Evolutionary conservation across 2,113 vertebrate genomes (phyloP), one percentile per base, ranked within the genome.

Genomic region (Calyptommatus sinebrachiatus): DNA sequence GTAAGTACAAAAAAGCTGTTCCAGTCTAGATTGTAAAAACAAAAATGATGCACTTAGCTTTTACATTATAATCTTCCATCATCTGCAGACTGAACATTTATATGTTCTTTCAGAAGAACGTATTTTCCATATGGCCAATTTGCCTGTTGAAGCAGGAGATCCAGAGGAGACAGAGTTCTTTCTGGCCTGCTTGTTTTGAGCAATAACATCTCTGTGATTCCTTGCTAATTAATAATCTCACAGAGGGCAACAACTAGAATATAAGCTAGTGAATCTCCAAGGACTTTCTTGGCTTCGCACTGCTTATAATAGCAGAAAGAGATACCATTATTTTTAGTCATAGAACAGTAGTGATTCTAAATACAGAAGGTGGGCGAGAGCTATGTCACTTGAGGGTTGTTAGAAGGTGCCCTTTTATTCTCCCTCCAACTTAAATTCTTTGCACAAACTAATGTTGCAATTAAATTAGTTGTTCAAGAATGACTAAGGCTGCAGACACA

Each of bases 171-270:
- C 24, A 22, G 35, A 60, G 53, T 78, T 73, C 71, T 24, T 85
- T 87, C 84, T 83, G 69, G 46, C 80, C 86, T 31, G 24, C 72
- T 72, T 48, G 78, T 48, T 72, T 73, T 80, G 46, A 81, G 67
- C 73, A 81, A 71, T 21, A 28, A 77, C 81, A 79, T 46, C 31
- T 48, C 74, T 78, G 77, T 76, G 45, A 74, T 76, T 82, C 81
- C 77, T 80, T 84, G 84, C 71, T 29, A 86, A 73, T 77, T 89
- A 78, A 78, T 81, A 76, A 69, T 87, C 78, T 80, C 79, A 41
- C 24, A 78, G 75, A 57, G 5, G 7, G 0, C 82, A 85, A 29
- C 88, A 60, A 60, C 57, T 11, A 0, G 61, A 80, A 84, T 26
- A 78, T 71, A 91, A 85, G 57, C 69, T 78, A 75, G 31, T 31